Percentiles rank a stretch among this genome's conserved stretches.
These are phyloP conservation scores for Melanotaenia pygmaea DNA, from an alignment of 2,797 vertebrate genomes.

Conservation along the genomic window DNA sequence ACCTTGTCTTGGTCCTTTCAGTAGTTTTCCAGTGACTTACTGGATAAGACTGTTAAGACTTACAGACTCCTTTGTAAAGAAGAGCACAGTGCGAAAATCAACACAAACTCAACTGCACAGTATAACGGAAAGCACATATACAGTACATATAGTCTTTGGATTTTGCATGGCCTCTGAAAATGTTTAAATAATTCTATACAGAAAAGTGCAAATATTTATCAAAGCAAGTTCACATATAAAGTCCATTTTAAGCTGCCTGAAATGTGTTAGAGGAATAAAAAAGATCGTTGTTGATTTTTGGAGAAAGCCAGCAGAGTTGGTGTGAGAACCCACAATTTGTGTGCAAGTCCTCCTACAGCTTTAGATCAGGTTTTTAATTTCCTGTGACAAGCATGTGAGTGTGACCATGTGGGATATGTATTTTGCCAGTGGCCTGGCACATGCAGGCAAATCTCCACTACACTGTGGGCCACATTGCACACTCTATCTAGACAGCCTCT, in stretches of 20 bases:
- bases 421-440: constrained; percentile 36
- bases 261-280: constrained; percentile 14
- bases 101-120: constrained; percentile 6
- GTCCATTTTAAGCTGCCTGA: constrained; percentile 18
- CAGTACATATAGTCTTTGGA: constrained; percentile 31
- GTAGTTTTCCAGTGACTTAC: constrained; percentile 3
- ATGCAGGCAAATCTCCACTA: constrained; percentile 59
- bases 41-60: not conserved
- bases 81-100: constrained; percentile 6
- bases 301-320: constrained; percentile 3
- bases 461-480: constrained; percentile 47
- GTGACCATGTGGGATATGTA: constrained; percentile 34
- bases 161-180: constrained; percentile 38
- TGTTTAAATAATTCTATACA: constrained; percentile 21
- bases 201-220: constrained; percentile 31
- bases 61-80: constrained; percentile 4
- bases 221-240: constrained; percentile 15
- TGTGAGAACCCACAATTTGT: constrained; percentile 16
- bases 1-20: not conserved
- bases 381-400: constrained; percentile 45
- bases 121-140: constrained; percentile 51
- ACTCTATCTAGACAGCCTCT: constrained; percentile 35
- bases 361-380: constrained; percentile 62
- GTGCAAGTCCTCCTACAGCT: constrained; percentile 8
- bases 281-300: not conserved